Percentiles rank a stretch among this genome's conserved stretches.
Evolutionary conservation across 2,888 invertebrate species (phyloP).

Genomic region (Drosophila barbarae): DNA sequence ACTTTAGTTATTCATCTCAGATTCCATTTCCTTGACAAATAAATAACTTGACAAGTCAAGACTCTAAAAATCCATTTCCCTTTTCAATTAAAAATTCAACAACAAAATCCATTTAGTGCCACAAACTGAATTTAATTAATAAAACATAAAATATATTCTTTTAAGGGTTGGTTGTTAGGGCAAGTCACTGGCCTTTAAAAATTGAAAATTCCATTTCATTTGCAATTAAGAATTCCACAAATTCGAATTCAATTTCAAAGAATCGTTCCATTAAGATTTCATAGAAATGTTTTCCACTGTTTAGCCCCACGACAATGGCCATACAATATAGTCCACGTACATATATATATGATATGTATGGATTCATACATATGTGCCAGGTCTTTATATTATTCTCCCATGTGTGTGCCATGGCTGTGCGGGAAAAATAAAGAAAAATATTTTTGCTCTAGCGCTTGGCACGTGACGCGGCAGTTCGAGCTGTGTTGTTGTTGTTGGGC

Average conservation of each 20-base stretch:
- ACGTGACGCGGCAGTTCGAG: slow-evolving; percentile 60
- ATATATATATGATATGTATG: slow-evolving; percentile 11
- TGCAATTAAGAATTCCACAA: slow-evolving; percentile 37
- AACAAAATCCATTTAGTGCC: slow-evolving; percentile 8
- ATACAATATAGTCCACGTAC: slow-evolving; percentile 58
- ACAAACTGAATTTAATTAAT: slow-evolving; percentile 1
- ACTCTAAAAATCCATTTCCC: slow-evolving; percentile 5
- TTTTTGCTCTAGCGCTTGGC: slow-evolving; percentile 66
- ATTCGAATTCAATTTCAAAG: slow-evolving; percentile 31
- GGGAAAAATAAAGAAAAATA: slow-evolving; percentile 49
- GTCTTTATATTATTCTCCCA: slow-evolving; percentile 30
- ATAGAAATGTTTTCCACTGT: slow-evolving; percentile 40
- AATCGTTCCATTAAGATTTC: slow-evolving; percentile 39
- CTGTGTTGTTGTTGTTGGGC: slow-evolving; percentile 32
- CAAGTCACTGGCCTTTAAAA: slow-evolving; percentile 4
- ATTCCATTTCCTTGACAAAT: not conserved
- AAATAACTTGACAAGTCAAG: slow-evolving; percentile 13
- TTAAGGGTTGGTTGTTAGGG: not conserved
- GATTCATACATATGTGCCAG: slow-evolving; percentile 10
- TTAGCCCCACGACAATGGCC: slow-evolving; percentile 55
- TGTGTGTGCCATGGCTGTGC: slow-evolving; percentile 5
- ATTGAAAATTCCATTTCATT: slow-evolving; percentile 19
- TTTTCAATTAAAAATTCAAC: slow-evolving; percentile 24
- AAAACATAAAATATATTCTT: not conserved
- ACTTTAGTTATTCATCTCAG: not conserved